Conservation (phyloP, 2,888 invertebrate genomes). For the Macrophya alboannulata region DNA sequence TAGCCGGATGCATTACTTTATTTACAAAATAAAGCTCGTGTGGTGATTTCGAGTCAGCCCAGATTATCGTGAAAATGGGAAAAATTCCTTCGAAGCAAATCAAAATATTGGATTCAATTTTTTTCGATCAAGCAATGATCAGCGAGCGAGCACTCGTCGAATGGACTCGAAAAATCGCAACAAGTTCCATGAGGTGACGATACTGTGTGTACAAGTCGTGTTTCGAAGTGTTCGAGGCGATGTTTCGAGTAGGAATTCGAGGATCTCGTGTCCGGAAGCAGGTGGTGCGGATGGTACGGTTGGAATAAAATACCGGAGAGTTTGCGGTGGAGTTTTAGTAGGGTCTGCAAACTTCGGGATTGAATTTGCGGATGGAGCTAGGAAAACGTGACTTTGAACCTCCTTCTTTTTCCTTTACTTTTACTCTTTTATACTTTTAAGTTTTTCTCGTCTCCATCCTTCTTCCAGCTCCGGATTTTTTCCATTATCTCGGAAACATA, state of each 20-base stretch:
- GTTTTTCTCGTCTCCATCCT: not conserved
- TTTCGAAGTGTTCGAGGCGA: not conserved
- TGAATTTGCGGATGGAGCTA: slow-evolving; percentile 29
- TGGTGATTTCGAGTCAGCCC: not conserved
- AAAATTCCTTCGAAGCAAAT: not conserved
- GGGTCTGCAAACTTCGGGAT: slow-evolving; percentile 48
- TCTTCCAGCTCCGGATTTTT: not conserved
- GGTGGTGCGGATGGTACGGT: slow-evolving; percentile 5
- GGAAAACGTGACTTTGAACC: slow-evolving; percentile 52
- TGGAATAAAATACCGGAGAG: slow-evolving; percentile 17
- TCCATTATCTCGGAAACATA: not conserved
- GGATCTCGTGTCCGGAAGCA: slow-evolving; percentile 17
- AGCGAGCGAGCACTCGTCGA: not conserved
- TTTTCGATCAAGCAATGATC: not conserved
- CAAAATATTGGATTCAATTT: not conserved
- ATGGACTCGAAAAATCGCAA: not conserved
- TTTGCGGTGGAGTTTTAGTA: slow-evolving; percentile 26
- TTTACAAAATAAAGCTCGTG: not conserved
- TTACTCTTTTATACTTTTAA: not conserved
- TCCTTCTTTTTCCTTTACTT: not conserved
- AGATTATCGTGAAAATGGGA: not conserved
- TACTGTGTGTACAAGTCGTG: not conserved
- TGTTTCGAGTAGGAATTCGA: not conserved
- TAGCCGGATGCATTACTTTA: not conserved
- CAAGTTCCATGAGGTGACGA: not conserved